These are phyloP conservation scores for Trogon surrucura DNA, from an alignment of 2,113 vertebrate species.

Conservation along the genomic window DNA sequence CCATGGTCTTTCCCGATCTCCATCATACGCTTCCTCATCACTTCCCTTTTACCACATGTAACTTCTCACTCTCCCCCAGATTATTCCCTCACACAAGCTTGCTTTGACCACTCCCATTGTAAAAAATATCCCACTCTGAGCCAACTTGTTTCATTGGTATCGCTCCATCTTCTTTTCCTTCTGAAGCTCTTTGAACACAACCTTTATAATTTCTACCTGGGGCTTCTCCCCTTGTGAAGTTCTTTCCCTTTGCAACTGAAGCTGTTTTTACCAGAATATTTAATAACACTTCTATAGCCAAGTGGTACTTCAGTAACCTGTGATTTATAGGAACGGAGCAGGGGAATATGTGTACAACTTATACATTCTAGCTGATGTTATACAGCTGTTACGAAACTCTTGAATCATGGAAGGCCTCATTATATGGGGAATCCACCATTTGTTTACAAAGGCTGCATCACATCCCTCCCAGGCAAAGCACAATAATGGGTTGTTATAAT, in stretches of 20 bases:
- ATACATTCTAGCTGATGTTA: neutral
- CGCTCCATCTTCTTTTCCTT: neutral
- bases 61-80: neutral
- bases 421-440: neutral
- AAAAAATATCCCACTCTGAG: slow-evolving; percentile 9
- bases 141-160: neutral
- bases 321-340: neutral
- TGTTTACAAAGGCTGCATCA: slow-evolving; percentile 30
- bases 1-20: neutral
- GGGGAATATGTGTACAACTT: neutral
- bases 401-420: neutral
- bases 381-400: neutral
- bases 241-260: neutral
- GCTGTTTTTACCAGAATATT: neutral
- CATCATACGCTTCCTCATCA: neutral
- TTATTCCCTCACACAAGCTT: neutral
- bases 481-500: neutral
- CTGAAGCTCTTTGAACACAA: neutral
- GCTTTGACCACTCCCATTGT: neutral
- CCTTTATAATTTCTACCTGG: neutral
- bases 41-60: neutral
- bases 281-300: neutral
- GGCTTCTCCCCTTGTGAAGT: neutral
- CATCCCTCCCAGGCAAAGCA: slow-evolving; percentile 7
- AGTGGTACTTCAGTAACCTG: neutral